Conservation (phyloP, 2,113 vertebrate species). For the Sylvicapra grimmia region DNA sequence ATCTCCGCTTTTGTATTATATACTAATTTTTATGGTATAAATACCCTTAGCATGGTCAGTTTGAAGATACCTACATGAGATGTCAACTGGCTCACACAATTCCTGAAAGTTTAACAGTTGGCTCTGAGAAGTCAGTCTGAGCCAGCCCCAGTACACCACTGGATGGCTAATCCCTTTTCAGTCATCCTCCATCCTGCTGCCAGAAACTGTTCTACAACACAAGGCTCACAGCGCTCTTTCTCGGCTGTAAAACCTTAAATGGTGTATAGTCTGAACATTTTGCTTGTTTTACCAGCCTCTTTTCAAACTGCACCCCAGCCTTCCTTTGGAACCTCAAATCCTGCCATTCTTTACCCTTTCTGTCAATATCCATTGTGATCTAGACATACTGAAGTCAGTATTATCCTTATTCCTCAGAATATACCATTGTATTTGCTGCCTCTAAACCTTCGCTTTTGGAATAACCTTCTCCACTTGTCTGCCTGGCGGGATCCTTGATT, state of each 20-base stretch:
- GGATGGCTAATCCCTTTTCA: background rate
- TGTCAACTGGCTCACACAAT: background rate
- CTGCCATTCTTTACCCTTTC: background rate
- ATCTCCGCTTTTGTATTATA: background rate
- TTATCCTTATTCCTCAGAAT: background rate
- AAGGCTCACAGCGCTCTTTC: background rate
- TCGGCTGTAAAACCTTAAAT: background rate
- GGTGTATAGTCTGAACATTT: background rate
- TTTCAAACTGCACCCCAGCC: background rate
- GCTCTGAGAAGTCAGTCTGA: background rate
- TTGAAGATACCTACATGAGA: background rate
- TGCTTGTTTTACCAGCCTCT: background rate
- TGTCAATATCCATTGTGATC: background rate
- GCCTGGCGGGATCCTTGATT: background rate
- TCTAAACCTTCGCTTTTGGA: background rate
- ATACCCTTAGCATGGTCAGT: background rate
- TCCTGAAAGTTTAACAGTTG: background rate
- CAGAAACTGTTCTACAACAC: background rate
- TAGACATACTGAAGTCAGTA: background rate
- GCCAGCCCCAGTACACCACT: background rate
- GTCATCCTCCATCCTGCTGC: background rate
- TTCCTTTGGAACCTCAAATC: background rate
- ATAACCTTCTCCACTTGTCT: background rate
- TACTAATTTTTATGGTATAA: background rate
- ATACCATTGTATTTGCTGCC: background rate